Evolutionary conservation across 1,140 invertebrate species (phyloP).

Genomic region (Megathymus violae): DNA sequence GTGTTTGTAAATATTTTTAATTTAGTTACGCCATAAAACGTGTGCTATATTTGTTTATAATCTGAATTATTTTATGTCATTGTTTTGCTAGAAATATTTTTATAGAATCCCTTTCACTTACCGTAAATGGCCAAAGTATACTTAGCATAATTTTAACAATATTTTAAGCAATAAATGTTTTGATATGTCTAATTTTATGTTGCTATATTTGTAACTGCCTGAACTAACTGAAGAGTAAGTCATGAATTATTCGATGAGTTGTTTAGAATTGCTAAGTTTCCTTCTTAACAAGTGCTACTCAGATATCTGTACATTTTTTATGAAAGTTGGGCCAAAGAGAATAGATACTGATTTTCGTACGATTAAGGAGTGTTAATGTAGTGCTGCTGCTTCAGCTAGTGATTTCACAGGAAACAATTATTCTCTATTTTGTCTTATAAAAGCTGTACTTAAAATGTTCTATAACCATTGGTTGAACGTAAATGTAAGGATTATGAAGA

Average conservation of each 20-base stretch:
- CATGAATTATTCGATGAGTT: not conserved
- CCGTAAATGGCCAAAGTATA: slow-evolving; percentile 2
- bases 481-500: not conserved
- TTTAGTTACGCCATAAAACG: not conserved
- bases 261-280: not conserved
- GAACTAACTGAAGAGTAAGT: not conserved
- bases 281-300: not conserved
- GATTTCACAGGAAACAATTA: too few relatives aligned
- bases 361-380: too few relatives aligned
- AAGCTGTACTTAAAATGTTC: not conserved
- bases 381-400: too few relatives aligned
- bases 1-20: not conserved
- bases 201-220: not conserved
- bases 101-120: not conserved
- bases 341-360: not conserved
- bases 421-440: too few relatives aligned
- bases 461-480: not conserved
- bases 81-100: not conserved
- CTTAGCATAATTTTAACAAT: not conserved
- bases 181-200: not conserved
- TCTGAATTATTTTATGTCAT: not conserved
- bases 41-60: slow-evolving; percentile 6
- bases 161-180: not conserved
- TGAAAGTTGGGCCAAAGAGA: not conserved
- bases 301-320: too few relatives aligned